Percentiles rank a stretch among this genome's conserved stretches.
Evolutionary conservation across 2,888 invertebrate genomes (phyloP).

Genomic region (Trichopria drosophilae): DNA sequence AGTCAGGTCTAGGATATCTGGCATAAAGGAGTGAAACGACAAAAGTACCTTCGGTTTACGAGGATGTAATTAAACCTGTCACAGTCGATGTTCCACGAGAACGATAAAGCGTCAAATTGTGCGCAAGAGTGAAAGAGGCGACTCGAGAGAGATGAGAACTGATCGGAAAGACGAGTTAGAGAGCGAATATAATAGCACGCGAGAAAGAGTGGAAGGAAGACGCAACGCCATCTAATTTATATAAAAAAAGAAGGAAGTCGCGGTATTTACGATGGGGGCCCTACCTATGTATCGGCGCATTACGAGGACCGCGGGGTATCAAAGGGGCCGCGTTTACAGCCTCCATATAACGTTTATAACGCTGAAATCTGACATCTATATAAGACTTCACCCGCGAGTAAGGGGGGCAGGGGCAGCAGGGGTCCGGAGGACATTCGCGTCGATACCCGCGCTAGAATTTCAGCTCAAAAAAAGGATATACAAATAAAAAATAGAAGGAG

Average conservation of each 20-base stretch:
- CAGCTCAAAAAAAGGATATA: too few species aligned
- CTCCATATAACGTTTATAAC: slow-evolving; percentile 53
- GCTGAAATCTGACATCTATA: slow-evolving; percentile 55
- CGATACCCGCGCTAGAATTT: not conserved
- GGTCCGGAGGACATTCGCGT: not conserved
- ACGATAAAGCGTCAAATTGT: too few species aligned
- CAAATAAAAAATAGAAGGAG: too few species aligned
- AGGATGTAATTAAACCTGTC: slow-evolving; percentile 44
- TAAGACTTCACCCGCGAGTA: slow-evolving; percentile 39
- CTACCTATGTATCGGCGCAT: slow-evolving; percentile 42
- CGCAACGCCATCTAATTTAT: slow-evolving; percentile 38
- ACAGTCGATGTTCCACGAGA: too few species aligned
- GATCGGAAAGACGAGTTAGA: not conserved
- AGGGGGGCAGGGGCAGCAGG: slow-evolving; percentile 16
- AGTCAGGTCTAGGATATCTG: not conserved
- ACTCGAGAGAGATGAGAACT: not conserved
- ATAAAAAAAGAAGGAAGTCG: slow-evolving; percentile 31
- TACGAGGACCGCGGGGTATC: slow-evolving; percentile 42
- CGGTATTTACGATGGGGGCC: slow-evolving; percentile 51
- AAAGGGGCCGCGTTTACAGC: slow-evolving; percentile 50
- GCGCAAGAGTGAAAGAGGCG: slow-evolving; percentile 3
- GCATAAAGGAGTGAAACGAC: slow-evolving; percentile 18
- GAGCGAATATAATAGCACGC: not conserved
- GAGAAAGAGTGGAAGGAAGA: slow-evolving; percentile 20
- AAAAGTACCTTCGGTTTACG: slow-evolving; percentile 39